A percentile compares a stretch with the other conserved stretches of the same genome.
Evolutionary conservation across 2,113 vertebrate species (phyloP).

Genomic region (Echinops telfairi): DNA sequence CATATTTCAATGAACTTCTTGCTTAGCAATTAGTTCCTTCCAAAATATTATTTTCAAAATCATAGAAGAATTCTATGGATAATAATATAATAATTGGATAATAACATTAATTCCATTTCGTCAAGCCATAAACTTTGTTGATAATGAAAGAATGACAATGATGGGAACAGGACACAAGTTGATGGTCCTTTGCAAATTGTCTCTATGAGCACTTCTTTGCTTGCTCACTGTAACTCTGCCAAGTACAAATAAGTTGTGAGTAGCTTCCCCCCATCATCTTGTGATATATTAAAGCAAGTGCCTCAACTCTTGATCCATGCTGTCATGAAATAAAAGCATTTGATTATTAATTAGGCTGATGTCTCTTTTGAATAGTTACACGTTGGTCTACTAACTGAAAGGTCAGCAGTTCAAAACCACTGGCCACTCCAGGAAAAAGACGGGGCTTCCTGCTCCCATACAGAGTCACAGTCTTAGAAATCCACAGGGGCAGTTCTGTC

Average conservation of each 20-base stretch:
- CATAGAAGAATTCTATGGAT: constrained; percentile 11
- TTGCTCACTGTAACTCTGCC: not conserved
- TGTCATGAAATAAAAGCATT: not conserved
- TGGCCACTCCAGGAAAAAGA: too few relatives aligned
- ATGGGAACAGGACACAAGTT: not conserved
- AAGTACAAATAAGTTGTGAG: not conserved
- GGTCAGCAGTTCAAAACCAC: too few relatives aligned
- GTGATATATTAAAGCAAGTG: not conserved
- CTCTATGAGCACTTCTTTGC: not conserved
- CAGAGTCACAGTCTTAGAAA: too few relatives aligned
- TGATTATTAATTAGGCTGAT: not conserved
- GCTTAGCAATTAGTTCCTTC: not conserved
- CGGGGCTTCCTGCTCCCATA: too few relatives aligned
- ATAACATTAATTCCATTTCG: not conserved
- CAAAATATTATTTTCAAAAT: constrained; percentile 27
- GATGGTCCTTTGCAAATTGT: not conserved
- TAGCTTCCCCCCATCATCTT: not conserved
- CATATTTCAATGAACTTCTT: not conserved
- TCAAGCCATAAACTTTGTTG: not conserved
- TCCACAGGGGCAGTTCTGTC: too few relatives aligned
- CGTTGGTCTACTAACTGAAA: too few relatives aligned
- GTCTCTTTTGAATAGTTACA: not conserved
- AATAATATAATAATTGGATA: not conserved
- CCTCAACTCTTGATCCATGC: not conserved
- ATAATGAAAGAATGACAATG: constrained; percentile 6